phyloP scores from a whole-genome alignment of 2,113 vertebrate genomes.

The Bungarus multicinctus region DNA sequence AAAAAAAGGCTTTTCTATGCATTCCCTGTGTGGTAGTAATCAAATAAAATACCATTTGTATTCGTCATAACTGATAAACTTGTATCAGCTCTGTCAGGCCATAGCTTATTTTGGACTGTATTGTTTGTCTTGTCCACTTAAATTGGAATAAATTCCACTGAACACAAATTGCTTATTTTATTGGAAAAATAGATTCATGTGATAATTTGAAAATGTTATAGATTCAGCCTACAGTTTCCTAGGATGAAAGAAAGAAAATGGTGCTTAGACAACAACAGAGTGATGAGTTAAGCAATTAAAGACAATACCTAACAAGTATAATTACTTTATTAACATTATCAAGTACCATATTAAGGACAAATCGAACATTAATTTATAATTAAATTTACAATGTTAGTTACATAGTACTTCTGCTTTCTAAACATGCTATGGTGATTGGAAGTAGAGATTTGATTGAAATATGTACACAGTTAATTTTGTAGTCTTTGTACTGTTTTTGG shows the following conservation, averaged over 20 bases:
- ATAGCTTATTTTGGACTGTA: neutral
- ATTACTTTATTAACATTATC: neutral
- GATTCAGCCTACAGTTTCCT: neutral
- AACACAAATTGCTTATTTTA: neutral
- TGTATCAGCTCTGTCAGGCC: neutral
- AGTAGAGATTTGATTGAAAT: neutral
- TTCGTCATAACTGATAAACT: neutral
- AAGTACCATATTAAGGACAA: neutral
- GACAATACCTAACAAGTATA: neutral
- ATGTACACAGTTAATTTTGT: neutral
- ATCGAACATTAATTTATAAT: neutral
- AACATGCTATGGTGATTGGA: neutral
- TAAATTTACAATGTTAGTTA: neutral
- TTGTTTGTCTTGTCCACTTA: neutral
- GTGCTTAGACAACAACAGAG: neutral
- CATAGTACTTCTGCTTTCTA: neutral
- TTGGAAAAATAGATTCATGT: neutral
- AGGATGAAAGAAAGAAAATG: neutral
- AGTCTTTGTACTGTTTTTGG: neutral
- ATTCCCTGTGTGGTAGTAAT: neutral
- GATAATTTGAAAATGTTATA: neutral
- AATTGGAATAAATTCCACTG: neutral
- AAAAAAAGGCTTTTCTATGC: neutral
- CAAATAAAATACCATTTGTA: neutral
- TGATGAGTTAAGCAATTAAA: neutral